Base-by-base conservation (phyloP, 2,113 vertebrate genomes). In the Chamaea fasciata region DNA sequence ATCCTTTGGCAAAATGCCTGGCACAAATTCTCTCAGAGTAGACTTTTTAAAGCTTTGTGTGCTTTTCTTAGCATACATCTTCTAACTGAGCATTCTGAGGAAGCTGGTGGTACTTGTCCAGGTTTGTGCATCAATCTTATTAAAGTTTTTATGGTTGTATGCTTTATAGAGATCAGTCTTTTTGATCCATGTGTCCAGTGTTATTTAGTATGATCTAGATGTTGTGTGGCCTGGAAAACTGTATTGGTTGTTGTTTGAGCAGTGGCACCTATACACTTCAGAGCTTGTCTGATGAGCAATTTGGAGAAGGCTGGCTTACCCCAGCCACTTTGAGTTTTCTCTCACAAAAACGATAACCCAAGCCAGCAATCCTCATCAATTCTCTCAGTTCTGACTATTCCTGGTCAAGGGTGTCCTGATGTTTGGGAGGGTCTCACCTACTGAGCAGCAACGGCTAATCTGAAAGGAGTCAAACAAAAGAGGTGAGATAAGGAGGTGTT, bases 1-100 rank as follows among this genome's bases (percentile, higher is more conserved):
- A 41, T 94, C 52, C 53, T 91, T 94, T 92, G 87, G 93, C 91
- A 97, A 92, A 91, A 73, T 91, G 74, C 94, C 93, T 95, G 90
- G 68, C 76, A 94, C 55, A 91, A 26, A 74, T 94, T 94, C 37
- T 93, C 68, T 78, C 56, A 21, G 39, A 91, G 63, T 83, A 92
- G 81, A 90, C 30, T 95, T 96, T 67, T 83, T 73, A 62, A 92
- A 92, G 76, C 89, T 96, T 86, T 91, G 24, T 94, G 27, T 33
- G 16, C 52, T 64, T 87, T 92, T 50, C 22, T 82, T 88, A 90
- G 42, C 2, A 7, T 23, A 19, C 11, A 21, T 53, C 68, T 64
- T 55, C 77, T 85, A 31, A 90, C 59, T 64, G n/a, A 76, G 59
- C 1, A 0, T 76, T 95, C 60, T 59, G 46, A 92, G 53, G 49